Conservation (phyloP, 2,113 vertebrate genomes). For the Sarotherodon lohbergeri region DNA sequence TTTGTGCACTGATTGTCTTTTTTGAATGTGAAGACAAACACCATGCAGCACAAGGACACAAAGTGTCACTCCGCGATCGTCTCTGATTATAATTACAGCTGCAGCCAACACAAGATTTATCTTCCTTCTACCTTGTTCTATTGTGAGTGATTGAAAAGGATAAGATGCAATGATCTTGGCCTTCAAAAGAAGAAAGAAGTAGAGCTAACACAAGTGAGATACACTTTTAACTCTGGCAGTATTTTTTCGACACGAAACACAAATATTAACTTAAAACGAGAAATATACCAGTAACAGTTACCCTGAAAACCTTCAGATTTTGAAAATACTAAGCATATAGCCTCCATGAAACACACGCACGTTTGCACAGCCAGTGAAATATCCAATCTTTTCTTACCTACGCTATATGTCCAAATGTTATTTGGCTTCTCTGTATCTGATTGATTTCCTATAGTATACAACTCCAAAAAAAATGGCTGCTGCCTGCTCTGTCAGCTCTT, state of each 20-base stretch:
- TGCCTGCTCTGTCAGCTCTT: constrained; percentile 45
- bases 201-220: background rate
- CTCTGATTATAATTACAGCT: constrained; percentile 51
- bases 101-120: background rate
- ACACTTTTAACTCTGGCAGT: background rate
- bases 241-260: background rate
- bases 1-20: constrained; percentile 13
- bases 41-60: background rate
- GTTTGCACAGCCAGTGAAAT: background rate
- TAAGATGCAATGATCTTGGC: background rate
- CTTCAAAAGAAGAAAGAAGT: background rate
- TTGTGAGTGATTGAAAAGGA: constrained; percentile 5
- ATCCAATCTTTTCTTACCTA: background rate
- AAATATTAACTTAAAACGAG: background rate
- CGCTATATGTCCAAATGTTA: constrained; percentile 7
- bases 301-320: background rate
- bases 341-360: background rate
- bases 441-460: constrained; percentile 47
- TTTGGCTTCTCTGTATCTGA: constrained; percentile 40
- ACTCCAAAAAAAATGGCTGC: constrained; percentile 19
- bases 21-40: background rate
- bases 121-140: background rate
- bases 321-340: background rate
- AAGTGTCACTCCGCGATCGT: background rate
- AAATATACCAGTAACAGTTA: background rate